phyloP scores from a whole-genome alignment of 2,888 invertebrate species.

The Hypomecis punctinalis region DNA sequence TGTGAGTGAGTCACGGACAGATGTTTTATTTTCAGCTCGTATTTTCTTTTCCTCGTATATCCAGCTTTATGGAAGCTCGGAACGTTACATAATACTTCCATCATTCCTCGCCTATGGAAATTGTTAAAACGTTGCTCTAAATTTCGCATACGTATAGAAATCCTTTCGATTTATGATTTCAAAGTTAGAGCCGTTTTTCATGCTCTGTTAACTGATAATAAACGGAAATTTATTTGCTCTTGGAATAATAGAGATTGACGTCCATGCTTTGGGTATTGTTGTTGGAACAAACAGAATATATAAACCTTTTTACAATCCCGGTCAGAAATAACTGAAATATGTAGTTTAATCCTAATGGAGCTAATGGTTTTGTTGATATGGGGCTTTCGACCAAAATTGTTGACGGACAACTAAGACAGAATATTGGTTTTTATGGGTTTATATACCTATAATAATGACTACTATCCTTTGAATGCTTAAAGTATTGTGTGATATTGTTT shows the following conservation, averaged over 20 bases:
- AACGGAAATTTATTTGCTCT: conserved; percentile 36
- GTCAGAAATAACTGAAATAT: conserved; percentile 10
- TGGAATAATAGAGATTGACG: conserved; percentile 37
- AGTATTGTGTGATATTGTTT: background rate
- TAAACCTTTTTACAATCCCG: conserved; percentile 17
- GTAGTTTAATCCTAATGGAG: conserved; percentile 5
- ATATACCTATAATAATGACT: background rate
- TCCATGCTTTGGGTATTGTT: conserved; percentile 34
- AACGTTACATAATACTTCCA: conserved; percentile 70
- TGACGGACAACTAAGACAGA: background rate
- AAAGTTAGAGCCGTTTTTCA: conserved; percentile 31
- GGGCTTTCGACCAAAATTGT: background rate
- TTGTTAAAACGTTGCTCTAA: conserved; percentile 51
- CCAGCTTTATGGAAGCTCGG: conserved; percentile 71
- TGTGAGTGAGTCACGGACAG: conserved; percentile 70
- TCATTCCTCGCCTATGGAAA: conserved; percentile 59
- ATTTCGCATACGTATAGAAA: conserved; percentile 38
- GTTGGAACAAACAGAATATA: conserved; percentile 19
- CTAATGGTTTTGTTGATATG: background rate
- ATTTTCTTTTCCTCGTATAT: conserved; percentile 67
- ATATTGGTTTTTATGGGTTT: background rate
- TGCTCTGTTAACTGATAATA: conserved; percentile 25
- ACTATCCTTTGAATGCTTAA: too few species aligned
- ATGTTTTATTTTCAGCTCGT: conserved; percentile 72
- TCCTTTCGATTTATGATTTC: conserved; percentile 29